A percentile compares a stretch with the other conserved stretches of the same genome.
Evolutionary conservation across 2,797 vertebrate species (phyloP).

Genomic region (Strix occidentalis): DNA sequence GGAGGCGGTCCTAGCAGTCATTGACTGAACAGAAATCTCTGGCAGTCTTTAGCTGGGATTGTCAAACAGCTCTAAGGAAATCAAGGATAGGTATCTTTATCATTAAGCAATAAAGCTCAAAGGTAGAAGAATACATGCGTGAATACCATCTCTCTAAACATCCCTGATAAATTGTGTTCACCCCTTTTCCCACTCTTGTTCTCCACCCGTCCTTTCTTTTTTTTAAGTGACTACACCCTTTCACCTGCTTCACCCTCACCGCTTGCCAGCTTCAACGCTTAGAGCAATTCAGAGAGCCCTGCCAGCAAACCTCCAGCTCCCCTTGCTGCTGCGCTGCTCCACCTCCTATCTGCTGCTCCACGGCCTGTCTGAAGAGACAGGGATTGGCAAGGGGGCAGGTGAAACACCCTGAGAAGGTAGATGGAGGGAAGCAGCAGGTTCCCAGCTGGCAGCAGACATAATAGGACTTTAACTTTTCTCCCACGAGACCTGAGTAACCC

Average conservation of each 20-base stretch:
- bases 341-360: constrained; percentile 1
- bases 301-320: background rate
- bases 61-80: constrained; percentile 26
- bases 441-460: background rate
- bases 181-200: constrained; percentile 39
- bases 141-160: background rate
- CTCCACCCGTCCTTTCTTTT: background rate
- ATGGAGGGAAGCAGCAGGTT: background rate
- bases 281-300: background rate
- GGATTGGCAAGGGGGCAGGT: constrained; percentile 9
- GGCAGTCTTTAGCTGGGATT: background rate
- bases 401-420: background rate
- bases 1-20: background rate
- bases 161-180: constrained; percentile 36
- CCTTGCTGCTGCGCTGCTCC: background rate
- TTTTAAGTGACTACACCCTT: constrained; percentile 18
- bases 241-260: constrained; percentile 48
- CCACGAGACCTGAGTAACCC: constrained; percentile 46
- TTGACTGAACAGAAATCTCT: background rate
- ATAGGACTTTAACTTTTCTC: constrained; percentile 34
- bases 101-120: constrained; percentile 16
- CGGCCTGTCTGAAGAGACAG: background rate
- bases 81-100: background rate
- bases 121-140: background rate
- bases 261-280: constrained; percentile 38